These are phyloP conservation scores for Proterorhinus semilunaris DNA, from an alignment of 2,113 vertebrate genomes.

Conservation along the genomic window DNA sequence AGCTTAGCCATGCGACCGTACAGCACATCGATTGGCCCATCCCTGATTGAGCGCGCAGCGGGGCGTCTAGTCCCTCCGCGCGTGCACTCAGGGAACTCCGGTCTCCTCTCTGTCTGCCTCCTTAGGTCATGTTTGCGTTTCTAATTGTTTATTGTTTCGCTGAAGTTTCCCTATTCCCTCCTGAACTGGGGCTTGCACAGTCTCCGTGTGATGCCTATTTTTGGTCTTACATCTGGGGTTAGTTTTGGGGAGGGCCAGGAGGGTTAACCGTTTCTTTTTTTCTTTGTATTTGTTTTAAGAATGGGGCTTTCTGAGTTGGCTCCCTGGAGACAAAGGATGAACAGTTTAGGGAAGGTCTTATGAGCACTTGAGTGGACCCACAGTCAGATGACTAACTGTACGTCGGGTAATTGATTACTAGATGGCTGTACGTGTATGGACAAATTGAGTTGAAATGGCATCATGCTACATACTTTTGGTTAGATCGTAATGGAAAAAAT, in stretches of 20 bases:
- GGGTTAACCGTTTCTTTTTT: constrained; percentile 53
- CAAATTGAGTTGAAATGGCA: neutral
- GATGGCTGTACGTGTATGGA: neutral
- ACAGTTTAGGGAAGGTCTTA: constrained; percentile 20
- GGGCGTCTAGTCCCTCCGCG: constrained; percentile 62
- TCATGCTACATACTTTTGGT: neutral
- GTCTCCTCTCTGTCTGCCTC: constrained; percentile 25
- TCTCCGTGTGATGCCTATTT: constrained; percentile 55
- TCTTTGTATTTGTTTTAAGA: neutral
- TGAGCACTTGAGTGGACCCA: constrained; percentile 6
- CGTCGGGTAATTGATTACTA: neutral
- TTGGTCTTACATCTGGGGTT: constrained; percentile 53
- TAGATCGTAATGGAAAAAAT: neutral
- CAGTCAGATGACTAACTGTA: constrained; percentile 35
- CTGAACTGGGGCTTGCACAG: constrained; percentile 34
- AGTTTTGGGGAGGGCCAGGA: constrained; percentile 13
- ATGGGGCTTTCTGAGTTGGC: neutral
- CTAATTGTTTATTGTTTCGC: constrained; percentile 64
- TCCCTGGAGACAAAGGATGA: constrained; percentile 33
- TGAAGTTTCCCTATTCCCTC: constrained; percentile 3
- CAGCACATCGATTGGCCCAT: constrained; percentile 60
- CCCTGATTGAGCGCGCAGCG: constrained; percentile 63
- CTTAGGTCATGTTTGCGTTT: constrained; percentile 44
- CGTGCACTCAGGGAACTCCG: constrained; percentile 18
- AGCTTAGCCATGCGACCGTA: constrained; percentile 58